Evolutionary conservation across 2,888 invertebrate genomes (phyloP), one percentile per base, ranked within the genome.

Genomic region (Neoitamus cyanurus): DNA sequence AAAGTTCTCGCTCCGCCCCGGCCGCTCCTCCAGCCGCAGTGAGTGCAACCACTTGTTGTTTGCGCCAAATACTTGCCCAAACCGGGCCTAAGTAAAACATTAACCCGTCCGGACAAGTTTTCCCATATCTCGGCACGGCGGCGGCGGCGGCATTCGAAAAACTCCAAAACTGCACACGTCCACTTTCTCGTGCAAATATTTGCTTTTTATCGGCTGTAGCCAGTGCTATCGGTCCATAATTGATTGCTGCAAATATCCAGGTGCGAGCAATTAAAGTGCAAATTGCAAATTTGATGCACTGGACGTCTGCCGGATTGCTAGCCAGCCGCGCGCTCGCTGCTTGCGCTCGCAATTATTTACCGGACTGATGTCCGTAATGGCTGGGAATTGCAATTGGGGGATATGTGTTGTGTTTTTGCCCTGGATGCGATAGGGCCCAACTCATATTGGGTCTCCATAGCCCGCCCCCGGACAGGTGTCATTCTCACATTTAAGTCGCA

Each of bases 271-370:
- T 75, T 75, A 75, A 75, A 75, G 75, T 6, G 75, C 28, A 37
- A 75, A 75, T 75, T 37, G 75, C 28, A 46, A 75, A 75, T 75
- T 75, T 75, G 75, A 75, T 75, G 42, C 42, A 75, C 25, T 75
- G 11, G 25, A 36, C 4, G 20, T 25, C 42, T 37, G 75, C 6
- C 25, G 25, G 42, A 75, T n/a, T 34, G 15, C 75, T 6, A 13
- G 25, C n/a, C n/a, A 25, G 25, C 11, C n/a, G 15, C 31, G 13
- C 13, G 42, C 25, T 42, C 28, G 25, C 13, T 15, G 37, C 42
- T 15, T n/a, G 9, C 6, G 7, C 25, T 25, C 20, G 75, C 20
- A 75, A 75, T 75, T 28, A 75, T 75, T 75, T 75, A 75, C 13
- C 34, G n/a, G 42, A 37, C 75, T 25, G 34, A 73, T 15, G 31